phyloP scores from a whole-genome alignment of 2,113 vertebrate genomes.

The Burhinus oedicnemus region DNA sequence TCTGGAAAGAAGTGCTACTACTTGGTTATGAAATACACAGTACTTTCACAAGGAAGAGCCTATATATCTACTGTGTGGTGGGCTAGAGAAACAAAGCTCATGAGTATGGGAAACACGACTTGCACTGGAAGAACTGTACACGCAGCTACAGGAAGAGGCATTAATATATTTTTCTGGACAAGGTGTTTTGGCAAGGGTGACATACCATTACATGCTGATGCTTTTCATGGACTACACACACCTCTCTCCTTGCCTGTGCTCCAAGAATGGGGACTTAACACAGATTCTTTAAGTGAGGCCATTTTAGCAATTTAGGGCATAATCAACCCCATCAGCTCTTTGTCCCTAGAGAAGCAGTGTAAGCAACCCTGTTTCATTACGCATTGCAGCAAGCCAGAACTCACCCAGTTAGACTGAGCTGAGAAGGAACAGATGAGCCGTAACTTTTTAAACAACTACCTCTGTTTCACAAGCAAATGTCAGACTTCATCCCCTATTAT shows the following conservation, averaged over 20 bases:
- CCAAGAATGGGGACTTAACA: not conserved
- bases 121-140: not conserved
- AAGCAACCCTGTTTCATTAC: not conserved
- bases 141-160: not conserved
- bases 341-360: not conserved
- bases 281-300: not conserved
- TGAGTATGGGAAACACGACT: not conserved
- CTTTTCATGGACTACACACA: not conserved
- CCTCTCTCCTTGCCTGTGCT: not conserved
- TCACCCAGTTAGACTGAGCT: not conserved
- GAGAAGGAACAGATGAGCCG: not conserved
- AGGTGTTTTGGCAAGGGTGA: not conserved
- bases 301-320: not conserved
- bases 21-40: not conserved
- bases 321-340: not conserved
- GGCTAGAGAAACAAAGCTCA: not conserved
- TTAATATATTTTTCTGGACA: not conserved
- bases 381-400: not conserved
- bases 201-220: not conserved
- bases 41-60: not conserved
- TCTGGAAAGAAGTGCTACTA: not conserved
- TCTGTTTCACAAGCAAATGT: slow-evolving; percentile 37
- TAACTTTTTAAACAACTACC: slow-evolving; percentile 3
- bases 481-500: slow-evolving; percentile 29
- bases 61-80: not conserved